Evolutionary conservation across 2,113 vertebrate genomes (phyloP), one percentile per base, ranked within the genome.

Genomic region (Cisticola juncidis): DNA sequence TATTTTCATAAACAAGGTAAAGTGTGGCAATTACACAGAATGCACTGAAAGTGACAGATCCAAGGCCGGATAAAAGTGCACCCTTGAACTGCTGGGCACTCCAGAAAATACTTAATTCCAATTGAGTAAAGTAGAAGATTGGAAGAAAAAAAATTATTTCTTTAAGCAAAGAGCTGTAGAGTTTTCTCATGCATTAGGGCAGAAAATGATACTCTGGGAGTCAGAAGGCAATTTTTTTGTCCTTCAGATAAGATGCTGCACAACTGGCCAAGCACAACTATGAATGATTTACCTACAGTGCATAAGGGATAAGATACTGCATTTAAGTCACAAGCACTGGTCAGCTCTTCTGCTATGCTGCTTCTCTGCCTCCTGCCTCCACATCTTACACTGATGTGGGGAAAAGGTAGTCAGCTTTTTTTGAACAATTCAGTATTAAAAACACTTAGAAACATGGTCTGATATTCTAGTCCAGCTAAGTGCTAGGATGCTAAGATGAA

Each of bases 51-150:
- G 89, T 69, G 60, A 68, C 51, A 78, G 38, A 95, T 71, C 33
- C 64, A 88, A 91, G 68, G 80, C 86, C 44, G 71, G 72, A 86
- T 96, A 73, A 81, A 85, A 38, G 23, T 44, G 20, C 40, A 84
- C 56, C 33, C 60, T 78, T 77, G 4, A 2, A 44, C 48, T 94
- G 22, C 68, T 71, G 35, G 88, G 47, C n/a, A 91, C 87, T 92
- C 58, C 70, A 83, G 85, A 95, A 95, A 97, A 97, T 93, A 96
- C 90, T 96, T 94, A 91, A 95, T 94, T 91, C 40, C 57, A 64
- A 80, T 42, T 87, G 80, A 87, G 48, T 95, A 81, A 89, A 93
- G 54, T 64, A 94, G 70, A 54, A 95, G 92, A 89, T 71, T 45
- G 28, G 42, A 80, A 95, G 70, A 70, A 92, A 94, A 92, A 92